These are phyloP conservation scores for Scelioninae gen. 1 DNA, from an alignment of 2,888 invertebrate species.

Conservation along the genomic window DNA sequence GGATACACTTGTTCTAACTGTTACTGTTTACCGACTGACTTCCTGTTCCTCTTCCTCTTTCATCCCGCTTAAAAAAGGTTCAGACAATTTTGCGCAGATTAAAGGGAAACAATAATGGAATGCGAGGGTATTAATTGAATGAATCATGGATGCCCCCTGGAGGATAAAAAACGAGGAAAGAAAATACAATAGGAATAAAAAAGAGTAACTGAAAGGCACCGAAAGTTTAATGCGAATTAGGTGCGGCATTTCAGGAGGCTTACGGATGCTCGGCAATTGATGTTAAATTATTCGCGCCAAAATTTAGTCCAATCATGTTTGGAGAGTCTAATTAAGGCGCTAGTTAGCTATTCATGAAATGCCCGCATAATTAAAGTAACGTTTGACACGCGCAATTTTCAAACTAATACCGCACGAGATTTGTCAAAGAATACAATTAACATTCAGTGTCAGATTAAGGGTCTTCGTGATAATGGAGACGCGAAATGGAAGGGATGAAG, in stretches of 20 bases:
- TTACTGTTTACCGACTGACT: too few species aligned
- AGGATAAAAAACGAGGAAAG: constrained; percentile 70
- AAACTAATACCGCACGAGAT: constrained; percentile 4
- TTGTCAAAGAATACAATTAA: neutral
- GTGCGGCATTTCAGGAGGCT: constrained; percentile 43
- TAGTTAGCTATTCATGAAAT: constrained; percentile 52
- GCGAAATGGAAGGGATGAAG: neutral
- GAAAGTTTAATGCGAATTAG: constrained; percentile 16
- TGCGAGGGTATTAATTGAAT: too few species aligned
- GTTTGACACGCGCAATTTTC: constrained; percentile 15
- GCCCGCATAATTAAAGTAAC: constrained; percentile 38
- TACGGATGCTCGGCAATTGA: neutral
- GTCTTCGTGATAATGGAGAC: constrained; percentile 2
- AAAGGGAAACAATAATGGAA: too few species aligned
- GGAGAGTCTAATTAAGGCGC: constrained; percentile 10
- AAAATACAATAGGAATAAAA: constrained; percentile 74
- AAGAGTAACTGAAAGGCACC: constrained; percentile 1
- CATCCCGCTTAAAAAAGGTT: too few species aligned
- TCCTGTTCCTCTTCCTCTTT: too few species aligned
- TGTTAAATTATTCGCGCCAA: neutral
- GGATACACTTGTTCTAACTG: too few species aligned
- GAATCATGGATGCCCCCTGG: constrained; percentile 29
- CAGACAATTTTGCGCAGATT: too few species aligned
- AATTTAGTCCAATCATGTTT: constrained; percentile 11
- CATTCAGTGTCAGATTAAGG: constrained; percentile 2